Evolutionary conservation across 2,797 vertebrate species (phyloP).

Genomic region (Pipistrellus nathusii): DNA sequence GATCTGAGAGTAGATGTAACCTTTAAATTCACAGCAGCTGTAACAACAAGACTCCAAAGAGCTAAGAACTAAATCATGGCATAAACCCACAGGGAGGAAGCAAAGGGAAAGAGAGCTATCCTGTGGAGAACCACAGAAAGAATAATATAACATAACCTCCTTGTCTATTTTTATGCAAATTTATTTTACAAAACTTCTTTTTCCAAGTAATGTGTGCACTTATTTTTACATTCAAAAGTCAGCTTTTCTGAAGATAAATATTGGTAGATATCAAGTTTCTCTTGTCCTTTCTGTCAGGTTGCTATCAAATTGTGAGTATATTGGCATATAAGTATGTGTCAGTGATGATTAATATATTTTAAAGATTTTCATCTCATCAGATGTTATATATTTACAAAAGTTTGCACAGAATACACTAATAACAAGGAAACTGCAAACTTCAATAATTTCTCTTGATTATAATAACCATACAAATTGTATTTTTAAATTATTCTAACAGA

Average conservation of each 20-base stretch:
- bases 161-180: slow-evolving; percentile 15
- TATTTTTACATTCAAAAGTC: slow-evolving; percentile 15
- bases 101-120: not conserved
- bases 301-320: not conserved
- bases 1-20: not conserved
- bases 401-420: not conserved
- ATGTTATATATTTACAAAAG: not conserved
- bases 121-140: not conserved
- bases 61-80: not conserved
- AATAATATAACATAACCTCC: not conserved
- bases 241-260: slow-evolving; percentile 8
- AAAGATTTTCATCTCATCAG: not conserved
- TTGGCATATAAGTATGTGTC: not conserved
- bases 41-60: slow-evolving; percentile 37
- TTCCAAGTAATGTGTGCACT: not conserved
- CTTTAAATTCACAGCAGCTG: slow-evolving; percentile 45
- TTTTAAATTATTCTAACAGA: slow-evolving; percentile 57
- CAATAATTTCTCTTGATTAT: slow-evolving; percentile 55
- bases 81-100: not conserved
- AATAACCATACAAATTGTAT: slow-evolving; percentile 13
- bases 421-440: slow-evolving; percentile 30
- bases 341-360: not conserved
- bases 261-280: not conserved
- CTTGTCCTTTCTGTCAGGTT: not conserved
- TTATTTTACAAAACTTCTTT: slow-evolving; percentile 34